A percentile compares a stretch with the other conserved stretches of the same genome.
phyloP scores from a whole-genome alignment of 2,888 invertebrate species.

The Allolobophora icterica region DNA sequence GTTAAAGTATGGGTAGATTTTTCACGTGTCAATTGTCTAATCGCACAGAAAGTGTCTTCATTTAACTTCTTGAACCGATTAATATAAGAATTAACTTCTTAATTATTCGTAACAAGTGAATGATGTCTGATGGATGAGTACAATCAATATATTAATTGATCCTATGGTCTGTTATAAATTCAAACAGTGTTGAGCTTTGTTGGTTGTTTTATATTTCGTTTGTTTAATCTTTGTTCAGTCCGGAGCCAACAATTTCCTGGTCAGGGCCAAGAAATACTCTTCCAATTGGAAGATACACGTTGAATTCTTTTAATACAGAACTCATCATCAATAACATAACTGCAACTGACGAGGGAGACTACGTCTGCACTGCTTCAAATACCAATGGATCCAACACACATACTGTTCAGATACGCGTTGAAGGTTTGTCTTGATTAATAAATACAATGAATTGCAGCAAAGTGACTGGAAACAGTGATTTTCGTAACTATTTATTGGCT shows the following conservation, averaged over 20 bases:
- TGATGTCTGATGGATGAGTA: too few species aligned
- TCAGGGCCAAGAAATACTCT: background rate
- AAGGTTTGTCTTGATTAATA: background rate
- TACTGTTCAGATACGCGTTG: background rate
- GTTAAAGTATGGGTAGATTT: too few species aligned
- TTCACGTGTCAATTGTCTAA: too few species aligned
- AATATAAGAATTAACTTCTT: too few species aligned
- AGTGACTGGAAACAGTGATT: too few species aligned
- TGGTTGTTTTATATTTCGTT: background rate
- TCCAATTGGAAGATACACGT: background rate
- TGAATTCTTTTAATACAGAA: background rate
- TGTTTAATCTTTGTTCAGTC: background rate
- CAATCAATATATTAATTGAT: too few species aligned
- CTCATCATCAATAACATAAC: constrained; percentile 18
- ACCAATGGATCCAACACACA: background rate
- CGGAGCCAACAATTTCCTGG: constrained; percentile 4
- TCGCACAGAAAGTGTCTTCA: too few species aligned
- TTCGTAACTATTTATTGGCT: too few species aligned
- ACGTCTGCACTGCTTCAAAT: constrained; percentile 30
- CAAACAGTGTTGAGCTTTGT: too few species aligned
- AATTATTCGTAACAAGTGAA: background rate
- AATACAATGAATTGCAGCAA: too few species aligned
- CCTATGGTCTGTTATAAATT: too few species aligned
- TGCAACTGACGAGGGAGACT: constrained; percentile 29
- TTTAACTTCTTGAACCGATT: too few species aligned